Percentiles rank a stretch among this genome's conserved stretches.
Evolutionary conservation across 2,888 invertebrate genomes (phyloP).

Genomic region (Glaucopsyche alexis): DNA sequence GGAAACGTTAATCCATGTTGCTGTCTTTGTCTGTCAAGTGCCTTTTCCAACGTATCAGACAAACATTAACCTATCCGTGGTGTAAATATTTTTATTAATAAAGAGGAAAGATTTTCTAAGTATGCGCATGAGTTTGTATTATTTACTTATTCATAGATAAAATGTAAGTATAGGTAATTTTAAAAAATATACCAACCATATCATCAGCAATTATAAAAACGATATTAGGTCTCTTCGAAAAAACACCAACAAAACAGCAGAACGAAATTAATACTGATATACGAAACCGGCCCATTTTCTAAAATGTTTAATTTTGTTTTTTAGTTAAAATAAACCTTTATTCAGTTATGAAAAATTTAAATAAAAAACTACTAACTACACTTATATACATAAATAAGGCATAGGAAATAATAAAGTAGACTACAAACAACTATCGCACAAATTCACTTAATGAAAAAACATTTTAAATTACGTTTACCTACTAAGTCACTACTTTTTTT

Average conservation of each 20-base stretch:
- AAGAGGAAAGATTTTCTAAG: too few species aligned
- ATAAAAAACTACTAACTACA: background rate
- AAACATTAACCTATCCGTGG: too few species aligned
- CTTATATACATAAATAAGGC: constrained; percentile 36
- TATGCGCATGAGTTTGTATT: too few species aligned
- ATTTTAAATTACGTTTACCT: too few species aligned
- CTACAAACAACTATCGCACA: too few species aligned
- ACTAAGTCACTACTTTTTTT: too few species aligned
- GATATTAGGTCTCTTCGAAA: constrained; percentile 7
- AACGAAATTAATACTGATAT: background rate
- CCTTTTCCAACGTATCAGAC: too few species aligned
- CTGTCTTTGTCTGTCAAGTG: too few species aligned
- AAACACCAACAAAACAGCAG: background rate
- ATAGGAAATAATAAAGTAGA: background rate
- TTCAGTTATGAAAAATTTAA: background rate
- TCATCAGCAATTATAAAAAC: constrained; percentile 25
- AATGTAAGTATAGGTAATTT: background rate
- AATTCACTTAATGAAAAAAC: too few species aligned
- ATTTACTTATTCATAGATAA: background rate
- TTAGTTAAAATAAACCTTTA: background rate
- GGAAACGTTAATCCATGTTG: too few species aligned
- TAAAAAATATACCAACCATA: background rate
- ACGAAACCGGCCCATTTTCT: background rate
- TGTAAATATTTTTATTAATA: too few species aligned
- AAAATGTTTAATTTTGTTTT: background rate